phyloP scores from a whole-genome alignment of 1,140 invertebrate genomes.

The Littorina saxatilis region DNA sequence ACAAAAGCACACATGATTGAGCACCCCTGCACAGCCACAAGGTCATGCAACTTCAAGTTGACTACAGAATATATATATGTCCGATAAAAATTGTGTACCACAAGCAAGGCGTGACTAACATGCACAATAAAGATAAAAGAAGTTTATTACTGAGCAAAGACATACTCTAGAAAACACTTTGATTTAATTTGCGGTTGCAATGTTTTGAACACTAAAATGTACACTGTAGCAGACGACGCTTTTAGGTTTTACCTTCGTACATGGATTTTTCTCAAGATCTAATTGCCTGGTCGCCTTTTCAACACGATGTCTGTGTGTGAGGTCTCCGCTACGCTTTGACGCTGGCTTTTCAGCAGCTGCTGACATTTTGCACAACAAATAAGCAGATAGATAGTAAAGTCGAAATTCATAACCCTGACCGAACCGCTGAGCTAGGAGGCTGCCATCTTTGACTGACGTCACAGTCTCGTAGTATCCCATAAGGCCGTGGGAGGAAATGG shows the following conservation, averaged over 20 bases:
- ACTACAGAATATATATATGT: too few species aligned
- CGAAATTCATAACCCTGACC: neutral
- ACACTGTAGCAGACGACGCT: conserved; percentile 36
- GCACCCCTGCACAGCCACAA: too few species aligned
- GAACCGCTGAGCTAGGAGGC: conserved; percentile 24
- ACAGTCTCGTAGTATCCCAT: conserved; percentile 1
- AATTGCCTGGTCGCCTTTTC: conserved; percentile 15
- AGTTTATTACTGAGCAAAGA: too few species aligned
- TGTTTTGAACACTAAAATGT: too few species aligned
- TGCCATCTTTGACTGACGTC: conserved; percentile 34
- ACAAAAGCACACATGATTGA: too few species aligned
- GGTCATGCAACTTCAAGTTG: too few species aligned
- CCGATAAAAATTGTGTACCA: too few species aligned
- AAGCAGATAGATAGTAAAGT: too few species aligned
- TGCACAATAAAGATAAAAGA: too few species aligned
- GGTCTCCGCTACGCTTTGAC: conserved; percentile 19
- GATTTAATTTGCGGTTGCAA: too few species aligned
- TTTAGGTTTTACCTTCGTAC: conserved; percentile 35
- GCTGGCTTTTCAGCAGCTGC: neutral
- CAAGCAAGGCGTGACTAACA: too few species aligned
- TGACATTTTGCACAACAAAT: neutral
- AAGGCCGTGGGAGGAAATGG: conserved; percentile 27
- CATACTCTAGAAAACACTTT: too few species aligned
- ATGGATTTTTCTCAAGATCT: conserved; percentile 36
- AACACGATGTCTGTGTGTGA: neutral